Evolutionary conservation across 2,113 vertebrate genomes (phyloP), one percentile per base, ranked within the genome.

Genomic region (Entelurus aequoreus): DNA sequence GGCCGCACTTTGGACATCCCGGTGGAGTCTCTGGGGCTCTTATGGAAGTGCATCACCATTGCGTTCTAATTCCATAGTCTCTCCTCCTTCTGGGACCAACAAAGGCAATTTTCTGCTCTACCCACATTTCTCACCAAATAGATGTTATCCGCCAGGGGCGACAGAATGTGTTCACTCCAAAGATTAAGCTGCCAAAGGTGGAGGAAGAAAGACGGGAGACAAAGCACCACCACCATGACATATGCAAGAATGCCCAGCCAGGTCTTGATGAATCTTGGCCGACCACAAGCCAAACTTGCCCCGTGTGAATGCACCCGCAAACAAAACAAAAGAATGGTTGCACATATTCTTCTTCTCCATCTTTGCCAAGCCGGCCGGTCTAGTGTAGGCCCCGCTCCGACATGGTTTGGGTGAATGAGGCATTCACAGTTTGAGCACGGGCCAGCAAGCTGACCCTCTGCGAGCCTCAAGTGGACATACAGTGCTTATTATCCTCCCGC

Each of bases 71-170:
- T 84, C 86, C 52, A 52, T 51, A 64, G 66, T 52, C 65, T 78
- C 76, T 77, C 81, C 85, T 78, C 74, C 81, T 87, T 78, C 74
- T 62, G 75, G 72, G 73, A 78, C 65, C 79, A 72, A 69, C 74
- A 71, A 47, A 70, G 75, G 80, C 78, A 86, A 83, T 87, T 84
- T 78, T 77, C 78, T 70, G 60, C 80, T 70, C 66, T 63, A 74
- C 75, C 62, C 61, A 75, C 62, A 67, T 59, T 74, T 75, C 50
- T 62, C 0, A 4, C 50, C 55, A 63, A 68, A 62, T 21, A 60
- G 54, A 74, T 63, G 55, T 57, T 71, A 19, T 63, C 37, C 54
- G 69, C 38, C 44, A 8, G 66, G 62, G 57, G 53, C 64, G 59
- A 68, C 52, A 46, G 12, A 72, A 48, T 7, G 9, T 46, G 56